Percentiles rank a stretch among this genome's conserved stretches.
Evolutionary conservation across 2,797 vertebrate genomes (phyloP).

Genomic region (Pygocentrus nattereri): DNA sequence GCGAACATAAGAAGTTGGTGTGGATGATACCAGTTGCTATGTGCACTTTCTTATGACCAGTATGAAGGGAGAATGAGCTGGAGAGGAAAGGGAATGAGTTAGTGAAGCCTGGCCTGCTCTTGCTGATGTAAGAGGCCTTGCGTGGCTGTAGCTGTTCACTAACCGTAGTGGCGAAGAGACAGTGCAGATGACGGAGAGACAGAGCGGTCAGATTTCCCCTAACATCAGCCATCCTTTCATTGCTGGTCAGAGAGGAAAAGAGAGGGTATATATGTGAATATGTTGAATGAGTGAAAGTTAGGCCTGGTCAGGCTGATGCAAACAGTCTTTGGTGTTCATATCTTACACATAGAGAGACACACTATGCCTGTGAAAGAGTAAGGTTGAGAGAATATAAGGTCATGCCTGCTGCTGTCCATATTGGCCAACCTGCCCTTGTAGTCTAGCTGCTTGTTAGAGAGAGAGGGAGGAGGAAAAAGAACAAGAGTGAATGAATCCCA

Average conservation of each 20-base stretch:
- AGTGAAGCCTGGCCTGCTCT: constrained; percentile 11
- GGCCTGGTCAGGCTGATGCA: constrained; percentile 43
- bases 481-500: constrained; percentile 69
- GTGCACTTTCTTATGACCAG: constrained; percentile 1
- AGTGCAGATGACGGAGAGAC: background rate
- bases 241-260: background rate
- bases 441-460: constrained; percentile 56
- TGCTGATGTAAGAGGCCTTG: constrained; percentile 69
- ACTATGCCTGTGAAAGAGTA: background rate
- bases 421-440: constrained; percentile 17
- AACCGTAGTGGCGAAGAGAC: background rate
- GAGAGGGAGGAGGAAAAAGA: constrained; percentile 56
- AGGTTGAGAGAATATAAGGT: constrained; percentile 57
- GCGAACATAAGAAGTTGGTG: background rate
- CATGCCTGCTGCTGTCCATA: constrained; percentile 10
- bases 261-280: background rate
- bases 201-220: background rate
- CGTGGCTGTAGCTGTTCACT: constrained; percentile 37
- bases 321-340: constrained; percentile 68
- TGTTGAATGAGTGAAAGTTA: constrained; percentile 6
- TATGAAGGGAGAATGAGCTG: constrained; percentile 38
- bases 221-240: background rate
- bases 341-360: constrained; percentile 43
- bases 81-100: constrained; percentile 5
- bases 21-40: background rate